Conservation (phyloP, 2,797 vertebrate species). For the Carcharodon carcharias region DNA sequence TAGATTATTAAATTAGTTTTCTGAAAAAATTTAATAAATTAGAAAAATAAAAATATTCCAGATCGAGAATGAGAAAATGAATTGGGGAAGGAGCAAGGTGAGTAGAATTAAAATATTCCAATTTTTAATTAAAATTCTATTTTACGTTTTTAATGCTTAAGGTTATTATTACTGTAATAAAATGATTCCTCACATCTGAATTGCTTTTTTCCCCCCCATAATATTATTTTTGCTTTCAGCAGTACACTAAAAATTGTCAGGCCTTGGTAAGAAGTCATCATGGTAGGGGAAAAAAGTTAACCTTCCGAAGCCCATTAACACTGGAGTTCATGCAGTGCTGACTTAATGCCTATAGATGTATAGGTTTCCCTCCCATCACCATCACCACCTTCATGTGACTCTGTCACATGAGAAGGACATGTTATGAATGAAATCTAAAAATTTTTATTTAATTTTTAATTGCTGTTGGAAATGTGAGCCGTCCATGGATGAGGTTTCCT, state of each 20-base stretch:
- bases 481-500: no score
- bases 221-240: not conserved
- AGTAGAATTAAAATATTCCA: slow-evolving; percentile 2
- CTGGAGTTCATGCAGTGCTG: not conserved
- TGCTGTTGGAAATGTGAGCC: no score
- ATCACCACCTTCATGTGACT: not conserved
- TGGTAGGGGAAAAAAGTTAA: not conserved
- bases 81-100: not conserved
- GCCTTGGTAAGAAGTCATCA: not conserved
- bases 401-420: no score
- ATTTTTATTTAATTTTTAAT: no score
- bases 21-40: not conserved
- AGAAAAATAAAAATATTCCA: not conserved
- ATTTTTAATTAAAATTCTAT: not conserved
- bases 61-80: not conserved
- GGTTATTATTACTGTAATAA: not conserved
- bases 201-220: not conserved
- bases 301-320: not conserved
- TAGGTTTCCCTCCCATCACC: not conserved
- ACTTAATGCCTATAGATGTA: not conserved
- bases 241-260: not conserved
- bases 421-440: no score
- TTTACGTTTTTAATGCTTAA: not conserved
- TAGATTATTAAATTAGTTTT: not conserved
- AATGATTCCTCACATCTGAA: not conserved